Conservation (phyloP, 2,888 invertebrate genomes). For the Tineola bisselliella region DNA sequence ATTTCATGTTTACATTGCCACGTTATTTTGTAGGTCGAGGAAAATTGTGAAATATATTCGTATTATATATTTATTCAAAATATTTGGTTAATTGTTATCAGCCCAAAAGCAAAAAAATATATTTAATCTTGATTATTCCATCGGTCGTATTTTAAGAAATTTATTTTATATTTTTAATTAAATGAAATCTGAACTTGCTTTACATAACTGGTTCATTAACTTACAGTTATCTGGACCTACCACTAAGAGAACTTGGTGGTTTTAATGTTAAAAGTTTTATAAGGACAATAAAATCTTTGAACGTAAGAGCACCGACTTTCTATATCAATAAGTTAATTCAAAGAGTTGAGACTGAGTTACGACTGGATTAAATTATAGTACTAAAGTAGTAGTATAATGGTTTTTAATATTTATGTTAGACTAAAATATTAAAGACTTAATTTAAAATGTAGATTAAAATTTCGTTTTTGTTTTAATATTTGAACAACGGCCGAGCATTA, state of each 20-base stretch:
- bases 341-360: too few relatives aligned
- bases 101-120: neutral
- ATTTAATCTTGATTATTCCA: neutral
- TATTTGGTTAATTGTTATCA: neutral
- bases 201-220: constrained; percentile 2
- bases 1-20: neutral
- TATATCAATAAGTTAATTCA: too few relatives aligned
- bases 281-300: neutral
- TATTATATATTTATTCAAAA: too few relatives aligned
- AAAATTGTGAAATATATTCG: neutral
- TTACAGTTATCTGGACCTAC: neutral
- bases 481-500: neutral
- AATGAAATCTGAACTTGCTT: neutral
- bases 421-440: too few relatives aligned
- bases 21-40: neutral
- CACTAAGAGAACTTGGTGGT: neutral
- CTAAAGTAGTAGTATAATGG: too few relatives aligned
- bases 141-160: neutral
- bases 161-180: neutral
- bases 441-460: neutral
- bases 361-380: too few relatives aligned
- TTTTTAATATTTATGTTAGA: too few relatives aligned
- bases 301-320: neutral
- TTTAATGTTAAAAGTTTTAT: neutral
- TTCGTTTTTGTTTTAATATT: neutral